Conservation (phyloP, 1,140 invertebrate species). For the Himalopsyche phryganea region DNA sequence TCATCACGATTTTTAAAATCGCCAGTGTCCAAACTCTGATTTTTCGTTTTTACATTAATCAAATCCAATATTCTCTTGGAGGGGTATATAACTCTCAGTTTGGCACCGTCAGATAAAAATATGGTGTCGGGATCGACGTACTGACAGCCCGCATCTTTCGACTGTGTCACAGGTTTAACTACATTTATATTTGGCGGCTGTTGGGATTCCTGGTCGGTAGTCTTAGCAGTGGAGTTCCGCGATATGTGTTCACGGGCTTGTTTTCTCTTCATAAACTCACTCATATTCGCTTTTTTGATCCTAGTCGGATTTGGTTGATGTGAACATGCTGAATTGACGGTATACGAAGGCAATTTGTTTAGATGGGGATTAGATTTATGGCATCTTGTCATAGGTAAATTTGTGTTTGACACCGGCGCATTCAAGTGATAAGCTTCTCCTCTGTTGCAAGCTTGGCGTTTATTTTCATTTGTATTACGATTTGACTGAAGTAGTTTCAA, state of each 20-base stretch:
- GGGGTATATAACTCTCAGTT: slow-evolving; percentile 14
- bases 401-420: too few species aligned
- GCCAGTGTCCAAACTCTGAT: background rate
- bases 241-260: slow-evolving; percentile 4
- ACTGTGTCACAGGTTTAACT: slow-evolving; percentile 3
- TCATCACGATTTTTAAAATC: too few species aligned
- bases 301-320: background rate
- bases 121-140: slow-evolving; percentile 17
- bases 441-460: background rate
- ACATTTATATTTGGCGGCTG: background rate
- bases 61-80: slow-evolving; percentile 12
- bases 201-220: background rate
- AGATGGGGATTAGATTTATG: background rate
- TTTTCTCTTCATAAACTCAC: slow-evolving; percentile 10
- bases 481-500: slow-evolving; percentile 11
- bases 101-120: slow-evolving; percentile 14
- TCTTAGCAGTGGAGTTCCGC: background rate
- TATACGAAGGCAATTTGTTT: background rate
- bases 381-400: too few species aligned
- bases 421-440: background rate
- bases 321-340: too few species aligned
- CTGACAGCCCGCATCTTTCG: slow-evolving; percentile 13
- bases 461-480: background rate
- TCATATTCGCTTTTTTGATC: slow-evolving; percentile 14
- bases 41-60: background rate